phyloP scores from a whole-genome alignment of 2,888 invertebrate species.

The Gymnocheta viridis region DNA sequence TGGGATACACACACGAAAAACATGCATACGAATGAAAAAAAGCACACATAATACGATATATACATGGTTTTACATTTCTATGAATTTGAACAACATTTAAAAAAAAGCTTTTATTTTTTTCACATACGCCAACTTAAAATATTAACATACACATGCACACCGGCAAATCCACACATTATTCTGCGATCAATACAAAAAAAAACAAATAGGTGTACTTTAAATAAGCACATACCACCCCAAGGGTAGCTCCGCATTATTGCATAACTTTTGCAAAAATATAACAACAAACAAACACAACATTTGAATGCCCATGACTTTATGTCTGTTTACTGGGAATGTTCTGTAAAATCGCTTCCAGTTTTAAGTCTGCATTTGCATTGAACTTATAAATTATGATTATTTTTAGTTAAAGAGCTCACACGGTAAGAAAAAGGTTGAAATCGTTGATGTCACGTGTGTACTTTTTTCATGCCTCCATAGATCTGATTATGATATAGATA shows the following conservation, averaged over 20 bases:
- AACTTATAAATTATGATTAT: constrained; percentile 58
- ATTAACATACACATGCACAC: background rate
- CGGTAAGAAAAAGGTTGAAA: constrained; percentile 22
- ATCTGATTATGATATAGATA: background rate
- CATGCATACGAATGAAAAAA: background rate
- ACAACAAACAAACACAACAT: background rate
- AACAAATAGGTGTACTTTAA: background rate
- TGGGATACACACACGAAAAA: background rate
- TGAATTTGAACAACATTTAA: constrained; percentile 32
- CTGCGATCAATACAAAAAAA: background rate
- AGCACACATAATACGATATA: background rate
- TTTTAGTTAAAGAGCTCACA: constrained; percentile 55
- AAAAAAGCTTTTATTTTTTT: constrained; percentile 48
- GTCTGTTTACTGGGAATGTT: background rate
- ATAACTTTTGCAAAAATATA: background rate
- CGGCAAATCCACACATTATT: background rate
- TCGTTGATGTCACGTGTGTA: too few relatives aligned
- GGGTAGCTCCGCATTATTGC: background rate
- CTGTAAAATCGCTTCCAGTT: constrained; percentile 15
- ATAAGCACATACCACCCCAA: background rate
- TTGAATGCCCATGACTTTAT: constrained; percentile 2
- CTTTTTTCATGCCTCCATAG: background rate
- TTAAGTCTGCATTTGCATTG: constrained; percentile 33
- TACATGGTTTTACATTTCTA: background rate
- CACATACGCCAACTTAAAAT: constrained; percentile 38